Evolutionary conservation across 2,797 vertebrate genomes (phyloP).

Genomic region (Parotocinclus haroldoi): DNA sequence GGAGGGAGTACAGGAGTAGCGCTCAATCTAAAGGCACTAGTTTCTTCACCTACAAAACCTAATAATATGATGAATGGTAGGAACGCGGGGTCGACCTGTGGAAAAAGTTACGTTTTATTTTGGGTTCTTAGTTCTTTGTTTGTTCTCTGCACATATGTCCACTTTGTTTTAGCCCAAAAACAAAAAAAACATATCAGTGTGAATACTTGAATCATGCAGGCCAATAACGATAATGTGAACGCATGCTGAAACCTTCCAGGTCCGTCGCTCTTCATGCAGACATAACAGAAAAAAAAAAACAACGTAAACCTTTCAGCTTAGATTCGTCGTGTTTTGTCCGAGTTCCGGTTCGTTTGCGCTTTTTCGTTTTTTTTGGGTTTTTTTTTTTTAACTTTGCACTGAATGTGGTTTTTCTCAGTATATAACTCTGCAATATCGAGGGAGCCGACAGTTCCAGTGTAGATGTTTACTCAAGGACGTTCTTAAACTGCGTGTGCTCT

Average conservation of each 20-base stretch:
- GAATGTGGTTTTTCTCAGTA: constrained; percentile 87
- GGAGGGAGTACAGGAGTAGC: background rate
- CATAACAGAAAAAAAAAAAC: constrained; percentile 53
- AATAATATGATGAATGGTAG: constrained; percentile 60
- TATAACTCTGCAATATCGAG: constrained; percentile 77
- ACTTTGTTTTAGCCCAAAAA: constrained; percentile 96
- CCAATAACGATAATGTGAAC: constrained; percentile 99
- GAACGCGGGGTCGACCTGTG: constrained; percentile 83
- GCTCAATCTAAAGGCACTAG: constrained; percentile 81
- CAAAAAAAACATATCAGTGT: constrained; percentile 95
- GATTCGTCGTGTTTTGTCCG: constrained; percentile 79
- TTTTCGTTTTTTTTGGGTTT: constrained; percentile 66
- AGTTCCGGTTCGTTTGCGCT: constrained; percentile 75
- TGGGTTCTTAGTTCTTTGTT: constrained; percentile 61
- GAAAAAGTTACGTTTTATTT: constrained; percentile 85
- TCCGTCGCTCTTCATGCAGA: constrained; percentile 90
- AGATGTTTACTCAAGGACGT: constrained; percentile 97
- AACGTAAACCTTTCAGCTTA: constrained; percentile 80
- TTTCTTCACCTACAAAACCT: constrained; percentile 83
- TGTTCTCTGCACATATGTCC: constrained; percentile 96
- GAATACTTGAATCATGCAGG: constrained; percentile 99
- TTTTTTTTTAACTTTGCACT: constrained; percentile 95
- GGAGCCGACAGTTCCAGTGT: constrained; percentile 88
- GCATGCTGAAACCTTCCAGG: constrained; percentile 94
- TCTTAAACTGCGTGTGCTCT: constrained; percentile 71